Percentiles rank a stretch among this genome's conserved stretches.
These are phyloP conservation scores for Hoplodrina blanda DNA, from an alignment of 2,888 invertebrate genomes.

Conservation along the genomic window DNA sequence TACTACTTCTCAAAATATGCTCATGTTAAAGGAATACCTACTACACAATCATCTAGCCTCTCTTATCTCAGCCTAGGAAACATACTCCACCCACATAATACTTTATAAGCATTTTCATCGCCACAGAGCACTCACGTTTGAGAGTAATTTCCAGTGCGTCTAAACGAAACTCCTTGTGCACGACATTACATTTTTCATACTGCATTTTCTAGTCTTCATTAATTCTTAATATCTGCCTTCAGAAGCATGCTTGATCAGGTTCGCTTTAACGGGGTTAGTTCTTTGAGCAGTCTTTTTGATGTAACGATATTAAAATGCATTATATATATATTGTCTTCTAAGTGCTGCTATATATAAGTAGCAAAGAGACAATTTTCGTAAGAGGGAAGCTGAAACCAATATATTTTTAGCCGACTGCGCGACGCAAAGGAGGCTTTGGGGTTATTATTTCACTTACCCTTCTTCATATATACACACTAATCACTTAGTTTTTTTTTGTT, in stretches of 20 bases:
- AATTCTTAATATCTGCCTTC: slow-evolving; percentile 47
- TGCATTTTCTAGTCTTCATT: slow-evolving; percentile 59
- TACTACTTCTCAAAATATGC: too few species aligned
- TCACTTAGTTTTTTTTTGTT: too few species aligned
- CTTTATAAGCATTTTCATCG: slow-evolving; percentile 52
- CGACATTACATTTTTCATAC: slow-evolving; percentile 58
- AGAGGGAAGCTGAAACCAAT: too few species aligned
- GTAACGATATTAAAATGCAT: slow-evolving; percentile 7
- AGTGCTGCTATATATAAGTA: not conserved
- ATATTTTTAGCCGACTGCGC: too few species aligned
- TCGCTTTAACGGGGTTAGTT: slow-evolving; percentile 26
- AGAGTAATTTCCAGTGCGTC: slow-evolving; percentile 51
- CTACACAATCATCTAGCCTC: not conserved
- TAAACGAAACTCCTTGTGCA: slow-evolving; percentile 40
- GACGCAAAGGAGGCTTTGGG: too few species aligned
- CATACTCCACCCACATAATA: slow-evolving; percentile 34
- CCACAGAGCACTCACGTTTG: slow-evolving; percentile 42
- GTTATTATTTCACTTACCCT: too few species aligned
- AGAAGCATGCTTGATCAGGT: slow-evolving; percentile 39
- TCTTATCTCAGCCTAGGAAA: slow-evolving; percentile 7
- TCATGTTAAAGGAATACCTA: too few species aligned
- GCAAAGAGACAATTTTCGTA: too few species aligned
- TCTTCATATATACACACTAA: too few species aligned
- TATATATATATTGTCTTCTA: not conserved
- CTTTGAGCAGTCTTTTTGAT: slow-evolving; percentile 11